Base-by-base conservation (phyloP, 2,797 vertebrate species). In the Anguilla anguilla region DNA sequence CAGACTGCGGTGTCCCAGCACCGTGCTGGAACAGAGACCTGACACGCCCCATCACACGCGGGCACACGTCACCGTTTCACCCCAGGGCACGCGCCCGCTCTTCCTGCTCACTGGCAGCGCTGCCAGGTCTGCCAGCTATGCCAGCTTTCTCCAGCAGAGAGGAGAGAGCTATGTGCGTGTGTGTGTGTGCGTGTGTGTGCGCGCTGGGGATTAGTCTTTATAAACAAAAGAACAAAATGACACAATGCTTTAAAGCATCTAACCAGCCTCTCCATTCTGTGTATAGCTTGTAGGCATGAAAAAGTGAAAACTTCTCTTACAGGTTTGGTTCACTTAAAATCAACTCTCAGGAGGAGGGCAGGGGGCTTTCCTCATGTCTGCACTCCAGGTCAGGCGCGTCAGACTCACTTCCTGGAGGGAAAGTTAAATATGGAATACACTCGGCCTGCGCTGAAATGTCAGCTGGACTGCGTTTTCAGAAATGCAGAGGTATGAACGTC, bases 181-280 rank as follows among this genome's bases (percentile, higher is more conserved):
- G 72, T 11, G 31, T 13, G 13, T 17, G 31, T 17, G 72, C 4
- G 35, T 74, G 72, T 13, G 3, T 74, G 31, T 15, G 31, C 6
- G 31, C 9, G 28, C 1, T 25, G 46, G 53, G 49, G 28, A 55
- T 55, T 59, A 17, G n/a, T 31, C 53, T 84, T 46, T 28, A 67
- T 17, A 74, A 86, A 86, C n/a, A 28, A 67, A 25, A 67, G 5
- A 67, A 9, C 25, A 43, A 43, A 64, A 3, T 64, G 7, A n/a
- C 28, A 39, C 59, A 13, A 72, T 55, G 74, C 49, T 61, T 57
- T 83, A 86, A 82, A 83, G 59, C 84, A 88, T 88, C 85, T 74
- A 17, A 86, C 87, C 39, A 46, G 84, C 69, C 53, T 85, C 79
- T 84, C 72, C 84, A 82, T 67, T 82, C 49, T 28, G 35, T 72